A percentile compares a stretch with the other conserved stretches of the same genome.
These are phyloP conservation scores for Puntigrus tetrazona DNA, from an alignment of 2,113 vertebrate species.

Conservation along the genomic window DNA sequence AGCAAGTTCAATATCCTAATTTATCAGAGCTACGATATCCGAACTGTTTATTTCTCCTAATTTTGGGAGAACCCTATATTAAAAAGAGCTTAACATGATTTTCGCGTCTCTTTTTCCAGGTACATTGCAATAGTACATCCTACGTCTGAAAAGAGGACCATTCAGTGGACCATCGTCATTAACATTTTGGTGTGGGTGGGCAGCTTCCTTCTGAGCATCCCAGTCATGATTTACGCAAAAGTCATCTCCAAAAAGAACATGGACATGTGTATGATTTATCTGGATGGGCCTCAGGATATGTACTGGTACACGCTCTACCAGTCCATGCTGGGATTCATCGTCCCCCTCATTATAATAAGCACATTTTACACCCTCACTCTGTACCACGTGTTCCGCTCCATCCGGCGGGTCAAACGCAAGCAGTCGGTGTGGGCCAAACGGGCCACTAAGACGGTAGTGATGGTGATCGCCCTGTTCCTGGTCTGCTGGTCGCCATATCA, in stretches of 20 bases:
- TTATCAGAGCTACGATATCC: neutral
- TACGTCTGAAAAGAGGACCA: slow-evolving; percentile 76
- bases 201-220: slow-evolving; percentile 77
- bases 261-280: slow-evolving; percentile 76
- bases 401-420: slow-evolving; percentile 77
- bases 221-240: slow-evolving; percentile 79
- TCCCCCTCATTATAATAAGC: slow-evolving; percentile 80
- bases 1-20: neutral
- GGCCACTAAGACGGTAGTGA: slow-evolving; percentile 80
- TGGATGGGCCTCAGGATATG: slow-evolving; percentile 78
- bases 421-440: slow-evolving; percentile 77
- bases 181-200: slow-evolving; percentile 79
- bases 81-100: neutral
- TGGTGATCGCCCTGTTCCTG: slow-evolving; percentile 79
- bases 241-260: slow-evolving; percentile 66
- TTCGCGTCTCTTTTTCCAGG: slow-evolving; percentile 59
- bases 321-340: slow-evolving; percentile 78
- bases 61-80: too few species aligned
- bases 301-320: slow-evolving; percentile 85
- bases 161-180: slow-evolving; percentile 78
- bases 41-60: too few species aligned
- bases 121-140: slow-evolving; percentile 81
- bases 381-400: slow-evolving; percentile 82
- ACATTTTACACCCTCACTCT: slow-evolving; percentile 81
- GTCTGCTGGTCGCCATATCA: slow-evolving; percentile 83